These are phyloP conservation scores for Ganaspis brasiliensis DNA, from an alignment of 2,888 invertebrate genomes.

Conservation along the genomic window DNA sequence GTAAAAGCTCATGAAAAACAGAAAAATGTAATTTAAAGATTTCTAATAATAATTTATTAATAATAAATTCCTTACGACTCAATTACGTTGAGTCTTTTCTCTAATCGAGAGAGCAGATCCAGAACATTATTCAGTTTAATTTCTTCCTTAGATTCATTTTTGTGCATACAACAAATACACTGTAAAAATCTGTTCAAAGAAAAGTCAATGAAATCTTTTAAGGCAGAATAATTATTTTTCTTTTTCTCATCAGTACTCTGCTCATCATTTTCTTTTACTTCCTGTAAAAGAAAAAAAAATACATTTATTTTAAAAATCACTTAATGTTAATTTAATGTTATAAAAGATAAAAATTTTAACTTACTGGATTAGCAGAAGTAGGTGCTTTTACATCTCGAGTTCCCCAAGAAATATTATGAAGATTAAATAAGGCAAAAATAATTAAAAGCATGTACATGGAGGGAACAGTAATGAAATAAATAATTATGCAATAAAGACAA, in stretches of 20 bases:
- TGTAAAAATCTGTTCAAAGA: slow-evolving; percentile 83
- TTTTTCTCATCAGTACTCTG: slow-evolving; percentile 73
- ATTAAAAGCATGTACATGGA: slow-evolving; percentile 97
- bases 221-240: slow-evolving; percentile 71
- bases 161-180: slow-evolving; percentile 82
- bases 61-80: slow-evolving; percentile 75
- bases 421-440: slow-evolving; percentile 95
- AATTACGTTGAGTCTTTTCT: slow-evolving; percentile 79
- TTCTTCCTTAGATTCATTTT: slow-evolving; percentile 79
- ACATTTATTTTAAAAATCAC: background rate
- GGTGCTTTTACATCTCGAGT: slow-evolving; percentile 87
- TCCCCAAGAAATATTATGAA: slow-evolving; percentile 97
- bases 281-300: slow-evolving; percentile 29
- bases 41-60: slow-evolving; percentile 39
- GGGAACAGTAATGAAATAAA: slow-evolving; percentile 96
- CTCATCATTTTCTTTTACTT: slow-evolving; percentile 58
- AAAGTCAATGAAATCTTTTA: slow-evolving; percentile 81
- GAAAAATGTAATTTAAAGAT: slow-evolving; percentile 10
- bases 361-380: slow-evolving; percentile 65
- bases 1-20: slow-evolving; percentile 16
- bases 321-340: too few relatives aligned
- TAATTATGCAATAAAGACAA: slow-evolving; percentile 88
- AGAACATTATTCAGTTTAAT: slow-evolving; percentile 79
- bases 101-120: slow-evolving; percentile 79
- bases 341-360: slow-evolving; percentile 50